Percentiles rank a stretch among this genome's conserved stretches.
These are phyloP conservation scores for Heteractis magnifica DNA, from an alignment of 92 coral and sea anemone genomes.

Conservation along the genomic window DNA sequence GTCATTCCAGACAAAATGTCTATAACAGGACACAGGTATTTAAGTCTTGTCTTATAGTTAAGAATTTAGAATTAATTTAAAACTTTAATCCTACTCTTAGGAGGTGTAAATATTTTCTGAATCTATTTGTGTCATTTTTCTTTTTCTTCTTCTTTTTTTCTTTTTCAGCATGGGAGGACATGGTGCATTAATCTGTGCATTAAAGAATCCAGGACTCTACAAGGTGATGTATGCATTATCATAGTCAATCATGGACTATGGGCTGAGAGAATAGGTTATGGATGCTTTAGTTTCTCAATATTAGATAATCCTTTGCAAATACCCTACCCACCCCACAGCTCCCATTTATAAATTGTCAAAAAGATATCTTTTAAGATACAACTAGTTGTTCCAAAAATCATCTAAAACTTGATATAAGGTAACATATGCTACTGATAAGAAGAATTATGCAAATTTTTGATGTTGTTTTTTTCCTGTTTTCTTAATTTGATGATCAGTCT, in stretches of 20 bases:
- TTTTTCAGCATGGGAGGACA: conserved; percentile 95
- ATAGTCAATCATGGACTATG: too few relatives aligned
- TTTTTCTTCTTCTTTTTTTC: background rate
- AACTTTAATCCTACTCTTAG: background rate
- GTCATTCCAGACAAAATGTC: conserved; percentile 74
- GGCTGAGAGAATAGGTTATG: too few relatives aligned
- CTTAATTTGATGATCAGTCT: conserved; percentile 53
- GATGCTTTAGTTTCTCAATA: too few relatives aligned
- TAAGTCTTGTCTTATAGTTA: background rate
- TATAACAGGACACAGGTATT: conserved; percentile 88
- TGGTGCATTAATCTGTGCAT: conserved; percentile 86
- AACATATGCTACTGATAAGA: background rate
- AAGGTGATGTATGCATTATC: conserved; percentile 47
- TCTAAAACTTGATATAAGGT: too few relatives aligned
- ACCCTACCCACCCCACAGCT: too few relatives aligned
- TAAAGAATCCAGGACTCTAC: conserved; percentile 91
- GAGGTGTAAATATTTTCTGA: background rate
- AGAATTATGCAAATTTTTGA: background rate
- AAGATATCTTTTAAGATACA: too few relatives aligned
- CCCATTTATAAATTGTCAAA: too few relatives aligned
- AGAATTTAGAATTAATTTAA: too few relatives aligned
- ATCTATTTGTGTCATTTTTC: background rate
- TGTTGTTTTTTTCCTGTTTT: background rate
- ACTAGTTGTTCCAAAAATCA: too few relatives aligned
- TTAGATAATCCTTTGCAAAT: too few relatives aligned